A percentile compares a stretch with the other conserved stretches of the same genome.
Conservation (phyloP, 1,140 invertebrate species). For the Sinonovacula constricta region DNA sequence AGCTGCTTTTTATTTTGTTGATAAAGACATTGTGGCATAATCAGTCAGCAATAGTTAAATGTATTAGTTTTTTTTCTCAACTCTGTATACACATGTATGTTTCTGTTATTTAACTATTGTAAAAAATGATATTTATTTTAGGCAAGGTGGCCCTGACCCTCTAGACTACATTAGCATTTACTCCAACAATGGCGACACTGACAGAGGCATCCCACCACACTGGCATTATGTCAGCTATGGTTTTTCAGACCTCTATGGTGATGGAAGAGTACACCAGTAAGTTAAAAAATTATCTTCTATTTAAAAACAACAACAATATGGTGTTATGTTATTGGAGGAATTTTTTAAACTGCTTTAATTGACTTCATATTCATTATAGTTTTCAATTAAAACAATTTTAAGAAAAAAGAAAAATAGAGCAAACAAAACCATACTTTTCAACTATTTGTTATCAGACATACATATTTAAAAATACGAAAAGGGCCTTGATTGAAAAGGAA, state of each 20-base stretch:
- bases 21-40: not conserved
- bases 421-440: too few relatives aligned
- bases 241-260: slow-evolving; percentile 95
- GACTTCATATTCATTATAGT: too few relatives aligned
- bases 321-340: too few relatives aligned
- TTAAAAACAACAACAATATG: too few relatives aligned
- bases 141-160: slow-evolving; percentile 95
- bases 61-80: too few relatives aligned
- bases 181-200: slow-evolving; percentile 87
- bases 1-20: not conserved
- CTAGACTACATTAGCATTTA: slow-evolving; percentile 98
- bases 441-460: too few relatives aligned
- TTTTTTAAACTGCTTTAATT: too few relatives aligned
- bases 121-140: slow-evolving; percentile 53
- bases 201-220: slow-evolving; percentile 89
- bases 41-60: not conserved
- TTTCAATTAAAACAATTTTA: too few relatives aligned
- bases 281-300: slow-evolving; percentile 40
- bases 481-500: too few relatives aligned
- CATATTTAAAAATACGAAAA: too few relatives aligned
- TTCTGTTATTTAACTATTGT: not conserved
- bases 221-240: slow-evolving; percentile 98
- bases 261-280: slow-evolving; percentile 90
- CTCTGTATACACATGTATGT: slow-evolving; percentile 9
- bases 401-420: too few relatives aligned